Evolutionary conservation across 2,888 invertebrate species (phyloP), one percentile per base, ranked within the genome.

Genomic region (Coelopa pilipes): DNA sequence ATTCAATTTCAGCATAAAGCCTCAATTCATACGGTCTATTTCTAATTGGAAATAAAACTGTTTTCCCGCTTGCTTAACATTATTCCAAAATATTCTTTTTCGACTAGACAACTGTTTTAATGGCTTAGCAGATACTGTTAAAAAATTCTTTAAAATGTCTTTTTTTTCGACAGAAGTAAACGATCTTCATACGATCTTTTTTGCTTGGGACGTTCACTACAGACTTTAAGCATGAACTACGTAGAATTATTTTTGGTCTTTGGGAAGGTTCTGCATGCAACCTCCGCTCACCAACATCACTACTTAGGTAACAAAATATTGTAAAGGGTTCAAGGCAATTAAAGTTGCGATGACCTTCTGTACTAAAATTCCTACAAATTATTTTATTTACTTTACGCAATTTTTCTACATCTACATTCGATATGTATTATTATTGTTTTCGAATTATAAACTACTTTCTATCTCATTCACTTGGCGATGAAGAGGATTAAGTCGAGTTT

Each of bases 21-120:
- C n/a, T n/a, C n/a, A n/a, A n/a, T n/a, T n/a, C n/a, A n/a, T n/a
- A n/a, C n/a, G n/a, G 10, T 47, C 57, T 24, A 17, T 59, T 59
- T 60, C 24, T 17, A 60, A 73, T 49, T 24, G 73, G 49, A 50
- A 60, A 67, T n/a, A 73, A 68, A 5, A 66, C 45, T 21, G 13
- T 59, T 72, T 72, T 34, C 67, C 24, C 19, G 46, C 4, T 59
- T 12, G 3, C 10, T 55, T 73, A 1, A 73, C 60, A 15, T 11
- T 60, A 63, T 60, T 60, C 68, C 73, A 73, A 50, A 68, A 73
- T 11, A 19, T 68, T 60, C 50, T 47, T 7, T 4, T 24, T n/a
- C n/a, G n/a, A n/a, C n/a, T n/a, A n/a, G n/a, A n/a, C n/a, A n/a
- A n/a, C n/a, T n/a, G n/a, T n/a, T n/a, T n/a, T n/a, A n/a, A n/a